A percentile compares a stretch with the other conserved stretches of the same genome.
Evolutionary conservation across 1,140 invertebrate species (phyloP).

Genomic region (Diorhabda carinulata): DNA sequence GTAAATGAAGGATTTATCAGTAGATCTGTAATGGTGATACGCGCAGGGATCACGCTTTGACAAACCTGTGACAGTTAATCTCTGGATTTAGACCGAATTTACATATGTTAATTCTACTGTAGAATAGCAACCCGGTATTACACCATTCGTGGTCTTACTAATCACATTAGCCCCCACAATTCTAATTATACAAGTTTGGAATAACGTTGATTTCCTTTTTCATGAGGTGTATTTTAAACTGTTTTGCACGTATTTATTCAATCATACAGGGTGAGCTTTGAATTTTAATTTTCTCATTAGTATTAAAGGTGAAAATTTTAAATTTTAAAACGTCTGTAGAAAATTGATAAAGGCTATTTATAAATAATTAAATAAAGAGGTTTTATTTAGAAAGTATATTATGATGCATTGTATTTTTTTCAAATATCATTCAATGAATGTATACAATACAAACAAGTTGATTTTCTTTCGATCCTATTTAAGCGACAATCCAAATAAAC

Average conservation of each 20-base stretch:
- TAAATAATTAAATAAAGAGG: no score
- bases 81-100: slow-evolving; percentile 35
- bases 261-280: no score
- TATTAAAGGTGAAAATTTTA: no score
- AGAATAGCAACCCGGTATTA: slow-evolving; percentile 25
- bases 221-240: not conserved
- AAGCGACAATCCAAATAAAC: no score
- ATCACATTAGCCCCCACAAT: slow-evolving; percentile 18
- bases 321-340: no score
- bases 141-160: slow-evolving; percentile 25
- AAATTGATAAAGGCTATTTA: no score
- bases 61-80: slow-evolving; percentile 41
- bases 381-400: no score
- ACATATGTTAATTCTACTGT: slow-evolving; percentile 37
- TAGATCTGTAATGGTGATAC: slow-evolving; percentile 20
- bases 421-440: no score
- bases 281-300: no score
- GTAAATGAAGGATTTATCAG: slow-evolving; percentile 21
- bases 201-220: not conserved
- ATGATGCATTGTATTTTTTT: no score
- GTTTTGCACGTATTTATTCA: not conserved
- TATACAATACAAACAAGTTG: no score
- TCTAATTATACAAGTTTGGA: not conserved
- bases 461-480: no score
- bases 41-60: slow-evolving; percentile 32